phyloP scores from a whole-genome alignment of 2,797 vertebrate genomes.

The Malurus splendens region DNA sequence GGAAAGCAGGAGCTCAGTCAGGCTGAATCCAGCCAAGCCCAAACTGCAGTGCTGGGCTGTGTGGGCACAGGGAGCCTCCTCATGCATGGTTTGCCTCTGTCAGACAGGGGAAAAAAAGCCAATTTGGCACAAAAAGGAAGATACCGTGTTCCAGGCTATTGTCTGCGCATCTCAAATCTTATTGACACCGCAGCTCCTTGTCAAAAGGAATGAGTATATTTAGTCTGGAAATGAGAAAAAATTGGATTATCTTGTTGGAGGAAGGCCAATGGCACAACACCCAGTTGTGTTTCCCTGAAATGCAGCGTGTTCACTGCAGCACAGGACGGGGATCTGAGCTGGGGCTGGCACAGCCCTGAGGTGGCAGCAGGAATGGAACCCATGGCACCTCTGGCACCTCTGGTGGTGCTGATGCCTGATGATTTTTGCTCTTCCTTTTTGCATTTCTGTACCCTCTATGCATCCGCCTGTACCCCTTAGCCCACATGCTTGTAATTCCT shows the following conservation, averaged over 20 bases:
- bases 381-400: too few relatives aligned
- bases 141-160: neutral
- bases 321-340: neutral
- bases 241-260: neutral
- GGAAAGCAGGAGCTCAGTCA: neutral
- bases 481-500: too few relatives aligned
- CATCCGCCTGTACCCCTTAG: too few relatives aligned
- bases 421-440: too few relatives aligned
- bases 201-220: neutral
- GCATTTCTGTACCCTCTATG: too few relatives aligned
- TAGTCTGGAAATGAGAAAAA: neutral
- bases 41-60: neutral
- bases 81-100: neutral
- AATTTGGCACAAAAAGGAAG: neutral
- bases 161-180: neutral
- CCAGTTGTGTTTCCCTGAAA: neutral
- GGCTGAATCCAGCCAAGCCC: neutral
- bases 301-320: fast-evolving
- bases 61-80: neutral
- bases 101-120: neutral
- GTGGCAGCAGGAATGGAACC: too few relatives aligned
- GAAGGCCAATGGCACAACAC: neutral
- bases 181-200: neutral
- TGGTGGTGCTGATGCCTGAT: too few relatives aligned
- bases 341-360: neutral